These are phyloP conservation scores for Thaleichthys pacificus DNA, from an alignment of 2,797 vertebrate species.

Conservation along the genomic window DNA sequence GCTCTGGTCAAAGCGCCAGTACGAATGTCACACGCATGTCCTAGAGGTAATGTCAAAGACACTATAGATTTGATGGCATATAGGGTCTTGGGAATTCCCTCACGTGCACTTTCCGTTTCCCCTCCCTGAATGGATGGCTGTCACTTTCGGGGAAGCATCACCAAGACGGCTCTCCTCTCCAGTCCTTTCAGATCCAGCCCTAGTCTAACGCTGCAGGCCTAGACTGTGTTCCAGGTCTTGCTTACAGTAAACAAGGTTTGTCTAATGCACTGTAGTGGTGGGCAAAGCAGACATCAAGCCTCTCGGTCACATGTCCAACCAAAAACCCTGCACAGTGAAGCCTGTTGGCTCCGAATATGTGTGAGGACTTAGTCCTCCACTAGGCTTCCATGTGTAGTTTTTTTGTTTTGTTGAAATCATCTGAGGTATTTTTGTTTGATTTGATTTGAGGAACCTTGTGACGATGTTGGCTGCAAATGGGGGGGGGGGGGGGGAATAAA, in stretches of 20 bases:
- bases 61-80: conserved; percentile 28
- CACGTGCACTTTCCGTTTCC: conserved; percentile 11
- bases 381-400: conserved; percentile 57
- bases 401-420: conserved; percentile 47
- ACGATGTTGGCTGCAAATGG: conserved; percentile 61
- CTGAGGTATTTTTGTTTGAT: conserved; percentile 29
- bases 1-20: background rate
- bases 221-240: background rate
- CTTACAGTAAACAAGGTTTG: background rate
- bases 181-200: conserved; percentile 43
- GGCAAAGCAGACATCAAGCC: background rate
- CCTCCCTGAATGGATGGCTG: conserved; percentile 11
- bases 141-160: conserved; percentile 21
- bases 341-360: background rate
- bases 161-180: conserved; percentile 21
- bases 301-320: background rate
- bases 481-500: conserved; percentile 20
- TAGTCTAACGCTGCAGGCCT: conserved; percentile 44
- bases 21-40: conserved; percentile 23
- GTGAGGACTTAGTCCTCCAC: conserved; percentile 44
- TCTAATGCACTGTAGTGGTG: background rate
- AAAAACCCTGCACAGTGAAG: background rate
- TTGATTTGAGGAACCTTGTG: conserved; percentile 55
- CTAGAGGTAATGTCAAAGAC: conserved; percentile 11
- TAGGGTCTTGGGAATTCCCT: conserved; percentile 17